Conservation (phyloP, 2,113 vertebrate genomes). For the Eublepharis macularius region DNA sequence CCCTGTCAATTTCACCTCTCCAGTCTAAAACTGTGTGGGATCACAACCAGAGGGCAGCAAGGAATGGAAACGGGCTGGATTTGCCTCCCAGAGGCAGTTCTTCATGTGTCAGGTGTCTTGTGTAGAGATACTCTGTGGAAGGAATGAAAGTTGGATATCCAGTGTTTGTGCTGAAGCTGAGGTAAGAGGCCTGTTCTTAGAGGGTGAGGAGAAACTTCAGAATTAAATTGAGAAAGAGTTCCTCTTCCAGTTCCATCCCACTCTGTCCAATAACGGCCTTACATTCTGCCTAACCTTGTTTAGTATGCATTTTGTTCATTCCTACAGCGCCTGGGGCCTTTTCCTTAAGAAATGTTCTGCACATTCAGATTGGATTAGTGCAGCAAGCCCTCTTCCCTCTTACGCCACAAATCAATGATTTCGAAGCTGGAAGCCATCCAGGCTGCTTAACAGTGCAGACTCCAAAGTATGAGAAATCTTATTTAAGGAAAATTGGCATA, state of each 20-base stretch:
- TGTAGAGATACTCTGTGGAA: too few species aligned
- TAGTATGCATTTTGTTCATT: constrained; percentile 3
- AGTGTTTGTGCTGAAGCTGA: not conserved
- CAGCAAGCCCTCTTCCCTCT: constrained; percentile 56
- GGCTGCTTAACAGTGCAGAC: constrained; percentile 53
- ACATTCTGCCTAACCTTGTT: not conserved
- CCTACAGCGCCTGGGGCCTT: constrained; percentile 41
- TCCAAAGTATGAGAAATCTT: constrained; percentile 37
- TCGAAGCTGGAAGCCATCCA: constrained; percentile 56
- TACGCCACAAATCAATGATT: constrained; percentile 60
- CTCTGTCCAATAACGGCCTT: constrained; percentile 22
- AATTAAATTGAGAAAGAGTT: constrained; percentile 8
- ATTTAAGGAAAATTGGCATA: constrained; percentile 60
- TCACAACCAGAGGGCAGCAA: too few species aligned
- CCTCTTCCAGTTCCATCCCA: constrained; percentile 24
- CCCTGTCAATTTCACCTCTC: too few species aligned
- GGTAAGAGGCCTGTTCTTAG: not conserved
- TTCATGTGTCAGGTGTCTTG: too few species aligned
- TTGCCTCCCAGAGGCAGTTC: too few species aligned
- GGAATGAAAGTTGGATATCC: not conserved
- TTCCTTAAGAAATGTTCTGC: constrained; percentile 56
- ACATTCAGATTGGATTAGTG: constrained; percentile 54
- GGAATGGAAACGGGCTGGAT: too few species aligned
- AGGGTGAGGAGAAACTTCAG: not conserved
- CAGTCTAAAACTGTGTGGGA: too few species aligned